A percentile compares a stretch with the other conserved stretches of the same genome.
These are phyloP conservation scores for Blennius ocellaris DNA, from an alignment of 2,113 vertebrate genomes.

Conservation along the genomic window DNA sequence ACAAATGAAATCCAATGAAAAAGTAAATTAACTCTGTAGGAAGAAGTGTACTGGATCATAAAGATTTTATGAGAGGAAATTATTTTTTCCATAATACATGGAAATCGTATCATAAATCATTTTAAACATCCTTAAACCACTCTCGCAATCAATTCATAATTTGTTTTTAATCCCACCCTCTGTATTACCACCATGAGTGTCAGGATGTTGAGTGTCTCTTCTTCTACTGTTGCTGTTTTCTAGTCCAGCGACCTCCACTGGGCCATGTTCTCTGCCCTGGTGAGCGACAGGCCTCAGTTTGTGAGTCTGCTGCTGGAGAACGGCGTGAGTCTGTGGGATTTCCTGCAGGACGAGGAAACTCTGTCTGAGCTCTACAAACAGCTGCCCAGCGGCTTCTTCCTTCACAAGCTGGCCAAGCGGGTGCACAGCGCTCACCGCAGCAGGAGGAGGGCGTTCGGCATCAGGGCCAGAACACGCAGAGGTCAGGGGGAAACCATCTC, in stretches of 20 bases:
- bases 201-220: not conserved
- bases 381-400: conserved; percentile 87
- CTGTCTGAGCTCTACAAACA: conserved; percentile 88
- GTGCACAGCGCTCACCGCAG: conserved; percentile 67
- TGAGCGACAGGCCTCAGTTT: conserved; percentile 92
- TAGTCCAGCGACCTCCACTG: conserved; percentile 91
- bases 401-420: conserved; percentile 86
- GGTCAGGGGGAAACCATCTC: conserved; percentile 58
- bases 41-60: too few relatives aligned
- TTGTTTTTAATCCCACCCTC: too few relatives aligned
- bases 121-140: too few relatives aligned
- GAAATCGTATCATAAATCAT: too few relatives aligned
- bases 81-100: too few relatives aligned
- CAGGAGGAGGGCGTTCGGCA: conserved; percentile 17
- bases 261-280: conserved; percentile 90
- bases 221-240: not conserved
- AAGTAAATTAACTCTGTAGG: too few relatives aligned
- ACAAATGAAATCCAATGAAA: too few relatives aligned
- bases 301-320: conserved; percentile 94
- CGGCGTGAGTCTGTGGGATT: conserved; percentile 88
- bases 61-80: too few relatives aligned
- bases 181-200: not conserved
- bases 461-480: not conserved
- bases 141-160: too few relatives aligned
- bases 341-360: conserved; percentile 84